Evolutionary conservation across 2,888 invertebrate species (phyloP), one percentile per base, ranked within the genome.

Genomic region (Heteromyza rotundicornis): DNA sequence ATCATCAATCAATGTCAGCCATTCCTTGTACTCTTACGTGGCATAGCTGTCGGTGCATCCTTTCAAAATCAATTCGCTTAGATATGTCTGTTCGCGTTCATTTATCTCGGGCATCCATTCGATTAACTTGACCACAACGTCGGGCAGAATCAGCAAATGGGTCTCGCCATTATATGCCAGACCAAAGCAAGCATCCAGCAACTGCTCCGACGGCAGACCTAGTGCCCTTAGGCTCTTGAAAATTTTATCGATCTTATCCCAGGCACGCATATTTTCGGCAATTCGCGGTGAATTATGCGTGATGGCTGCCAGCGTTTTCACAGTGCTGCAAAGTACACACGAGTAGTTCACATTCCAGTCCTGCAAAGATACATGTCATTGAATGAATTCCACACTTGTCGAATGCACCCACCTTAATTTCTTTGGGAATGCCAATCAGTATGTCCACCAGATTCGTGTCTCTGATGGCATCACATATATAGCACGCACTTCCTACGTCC

Each of bases 61-160:
- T 60, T 81, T 80, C 27, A 82, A 73, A 56, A 86, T 72, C 22
- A 78, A 64, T 7, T 71, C 73, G 65, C 84, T 80, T 27, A 85
- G 71, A 74, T 80, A 84, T 23, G 79, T 70, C 68, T 85, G 85
- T 54, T 84, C 82, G 2, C 72, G 73, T 35, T 79, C 78, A 58
- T 77, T 78, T 24, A 86, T 83, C 53, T 83, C 81, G 0, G 86
- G 85, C 66, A 87, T 70, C 86, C 86, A 87, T 64, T 84, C 79
- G 50, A 87, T 77, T 60, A 87, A 70, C 70, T 85, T 81, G 24
- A 84, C 71, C 44, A 86, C 81, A n/a, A 85, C 84, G 68, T 86
- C 85, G 0, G 84, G 82, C 70, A 87, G 72, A 65, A 83, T 74
- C 27, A 82, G 64, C 24, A 73, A 22, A 8, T 72, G 70, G 16